Conservation (phyloP, 1,140 invertebrate species). For the Luehdorfia chinensis region DNA sequence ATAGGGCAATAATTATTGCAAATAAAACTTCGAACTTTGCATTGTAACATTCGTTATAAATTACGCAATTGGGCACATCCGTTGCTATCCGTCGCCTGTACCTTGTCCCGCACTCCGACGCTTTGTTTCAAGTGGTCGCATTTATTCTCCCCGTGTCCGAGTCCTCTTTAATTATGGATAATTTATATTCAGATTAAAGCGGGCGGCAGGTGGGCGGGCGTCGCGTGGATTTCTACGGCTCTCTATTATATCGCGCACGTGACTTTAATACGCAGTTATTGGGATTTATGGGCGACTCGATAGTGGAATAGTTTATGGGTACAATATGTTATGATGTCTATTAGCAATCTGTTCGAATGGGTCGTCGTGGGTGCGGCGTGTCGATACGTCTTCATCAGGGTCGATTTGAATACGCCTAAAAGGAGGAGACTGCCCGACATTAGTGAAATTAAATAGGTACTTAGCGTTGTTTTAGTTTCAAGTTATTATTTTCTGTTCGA, state of each 20-base stretch:
- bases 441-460: too few species aligned
- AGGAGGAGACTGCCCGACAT: too few species aligned
- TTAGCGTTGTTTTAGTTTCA: too few species aligned
- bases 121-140: conserved; percentile 70
- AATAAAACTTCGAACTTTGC: too few species aligned
- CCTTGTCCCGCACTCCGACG: conserved; percentile 27
- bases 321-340: conserved; percentile 20
- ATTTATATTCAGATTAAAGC: conserved; percentile 75
- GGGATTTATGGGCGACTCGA: conserved; percentile 39
- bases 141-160: conserved; percentile 70
- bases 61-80: too few species aligned
- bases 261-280: conserved; percentile 59
- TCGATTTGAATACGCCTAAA: background rate
- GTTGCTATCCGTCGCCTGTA: too few species aligned
- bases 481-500: too few species aligned
- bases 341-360: conserved; percentile 9
- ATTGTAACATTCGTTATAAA: too few species aligned
- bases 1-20: too few species aligned
- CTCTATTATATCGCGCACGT: conserved; percentile 57
- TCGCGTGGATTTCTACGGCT: conserved; percentile 28
- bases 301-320: conserved; percentile 28
- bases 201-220: conserved; percentile 47
- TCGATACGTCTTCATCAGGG: conserved; percentile 2
- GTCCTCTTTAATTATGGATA: conserved; percentile 74
- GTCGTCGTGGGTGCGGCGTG: background rate